Conservation (phyloP, 2,888 invertebrate genomes). For the Noctua janthina region DNA sequence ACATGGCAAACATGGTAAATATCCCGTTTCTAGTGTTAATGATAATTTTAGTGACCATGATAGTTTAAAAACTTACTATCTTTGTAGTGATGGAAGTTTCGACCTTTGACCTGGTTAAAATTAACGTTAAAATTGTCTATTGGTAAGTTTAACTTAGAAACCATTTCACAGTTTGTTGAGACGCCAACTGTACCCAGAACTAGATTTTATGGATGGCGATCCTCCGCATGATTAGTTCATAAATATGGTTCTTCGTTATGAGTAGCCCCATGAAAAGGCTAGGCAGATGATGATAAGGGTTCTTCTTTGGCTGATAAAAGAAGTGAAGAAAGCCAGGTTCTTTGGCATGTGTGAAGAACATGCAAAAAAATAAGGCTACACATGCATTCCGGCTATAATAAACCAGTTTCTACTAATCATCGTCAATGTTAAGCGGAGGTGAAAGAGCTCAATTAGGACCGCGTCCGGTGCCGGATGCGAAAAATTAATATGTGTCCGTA, state of each 20-base stretch:
- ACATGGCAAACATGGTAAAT: too few species aligned
- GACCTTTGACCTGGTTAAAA: background rate
- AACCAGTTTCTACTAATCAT: conserved; percentile 58
- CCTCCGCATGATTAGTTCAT: background rate
- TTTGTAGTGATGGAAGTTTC: background rate
- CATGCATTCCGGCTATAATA: conserved; percentile 18
- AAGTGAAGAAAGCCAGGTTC: background rate
- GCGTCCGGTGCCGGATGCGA: conserved; percentile 80
- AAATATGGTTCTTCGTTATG: background rate
- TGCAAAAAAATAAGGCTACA: conserved; percentile 12
- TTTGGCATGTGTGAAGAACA: background rate
- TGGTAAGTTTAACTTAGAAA: background rate
- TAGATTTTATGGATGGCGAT: background rate
- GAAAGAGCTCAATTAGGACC: conserved; percentile 79
- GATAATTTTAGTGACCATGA: too few species aligned
- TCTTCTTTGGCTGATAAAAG: background rate
- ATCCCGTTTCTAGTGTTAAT: too few species aligned
- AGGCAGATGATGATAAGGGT: background rate
- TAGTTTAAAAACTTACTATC: too few species aligned
- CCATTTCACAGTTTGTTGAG: background rate
- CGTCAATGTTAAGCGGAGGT: conserved; percentile 61
- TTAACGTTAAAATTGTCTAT: background rate
- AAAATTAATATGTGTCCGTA: conserved; percentile 84
- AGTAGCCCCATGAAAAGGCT: background rate
- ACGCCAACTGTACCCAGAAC: background rate